These are phyloP conservation scores for Aelia acuminata DNA, from an alignment of 2,888 invertebrate species.

Conservation along the genomic window DNA sequence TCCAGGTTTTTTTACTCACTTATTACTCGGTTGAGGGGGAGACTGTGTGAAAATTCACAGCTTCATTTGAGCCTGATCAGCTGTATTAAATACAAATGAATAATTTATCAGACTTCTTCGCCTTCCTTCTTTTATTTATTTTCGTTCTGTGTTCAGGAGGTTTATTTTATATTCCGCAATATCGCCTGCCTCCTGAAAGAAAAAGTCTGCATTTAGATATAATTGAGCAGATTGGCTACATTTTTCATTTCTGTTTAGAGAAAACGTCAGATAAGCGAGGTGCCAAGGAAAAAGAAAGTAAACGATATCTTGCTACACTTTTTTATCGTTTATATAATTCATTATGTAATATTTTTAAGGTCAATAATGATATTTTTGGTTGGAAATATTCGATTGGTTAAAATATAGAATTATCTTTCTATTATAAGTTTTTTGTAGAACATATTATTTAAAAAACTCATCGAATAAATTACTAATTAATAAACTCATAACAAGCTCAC, in stretches of 20 bases:
- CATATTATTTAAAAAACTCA: no score
- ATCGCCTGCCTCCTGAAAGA: neutral
- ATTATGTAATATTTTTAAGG: neutral
- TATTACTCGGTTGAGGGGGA: neutral
- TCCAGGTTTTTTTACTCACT: neutral
- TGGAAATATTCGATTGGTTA: neutral
- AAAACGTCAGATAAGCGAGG: neutral
- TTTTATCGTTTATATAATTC: neutral
- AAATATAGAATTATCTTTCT: neutral
- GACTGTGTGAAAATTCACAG: conserved; percentile 47
- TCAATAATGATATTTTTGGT: neutral
- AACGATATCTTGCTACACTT: neutral
- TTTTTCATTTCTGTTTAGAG: conserved; percentile 31
- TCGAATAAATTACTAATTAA: no score
- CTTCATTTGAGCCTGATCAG: conserved; percentile 35
- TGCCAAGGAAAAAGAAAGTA: neutral
- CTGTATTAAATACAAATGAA: conserved; percentile 51
- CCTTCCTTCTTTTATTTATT: neutral
- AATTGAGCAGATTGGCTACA: conserved; percentile 36
- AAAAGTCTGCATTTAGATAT: conserved; percentile 39
- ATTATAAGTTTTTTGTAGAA: no score
- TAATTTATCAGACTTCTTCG: conserved; percentile 37
- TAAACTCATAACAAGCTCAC: no score
- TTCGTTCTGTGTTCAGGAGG: conserved; percentile 6
- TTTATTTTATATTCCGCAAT: conserved; percentile 24